phyloP scores from a whole-genome alignment of 2,888 invertebrate species.

The Epirrhoe alternata region DNA sequence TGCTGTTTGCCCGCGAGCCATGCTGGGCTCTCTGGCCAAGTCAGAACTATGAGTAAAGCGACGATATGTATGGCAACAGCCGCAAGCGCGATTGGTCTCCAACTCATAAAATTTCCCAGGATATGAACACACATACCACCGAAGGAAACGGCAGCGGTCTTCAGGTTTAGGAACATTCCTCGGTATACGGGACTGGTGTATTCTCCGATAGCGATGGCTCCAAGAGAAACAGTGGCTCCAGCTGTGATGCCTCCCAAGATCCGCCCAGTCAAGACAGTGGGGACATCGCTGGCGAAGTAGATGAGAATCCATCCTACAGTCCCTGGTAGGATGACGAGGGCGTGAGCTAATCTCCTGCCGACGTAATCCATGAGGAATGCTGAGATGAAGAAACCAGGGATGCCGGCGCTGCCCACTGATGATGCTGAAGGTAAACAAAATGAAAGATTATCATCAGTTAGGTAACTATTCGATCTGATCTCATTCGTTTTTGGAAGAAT shows the following conservation, averaged over 20 bases:
- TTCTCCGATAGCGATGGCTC: conserved; percentile 63
- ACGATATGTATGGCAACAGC: conserved; percentile 46
- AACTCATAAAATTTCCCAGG: conserved; percentile 50
- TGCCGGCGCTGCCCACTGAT: conserved; percentile 50
- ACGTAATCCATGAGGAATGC: conserved; percentile 53
- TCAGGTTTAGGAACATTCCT: conserved; percentile 59
- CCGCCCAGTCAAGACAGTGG: conserved; percentile 53
- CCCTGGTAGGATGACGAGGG: conserved; percentile 70
- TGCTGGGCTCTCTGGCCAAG: conserved; percentile 85
- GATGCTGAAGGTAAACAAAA: conserved; percentile 48
- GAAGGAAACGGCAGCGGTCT: conserved; percentile 52
- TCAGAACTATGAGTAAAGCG: conserved; percentile 58
- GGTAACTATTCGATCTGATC: not conserved
- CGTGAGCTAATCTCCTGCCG: conserved; percentile 52
- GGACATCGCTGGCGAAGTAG: conserved; percentile 57
- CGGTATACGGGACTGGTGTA: conserved; percentile 58
- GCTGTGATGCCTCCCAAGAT: conserved; percentile 66
- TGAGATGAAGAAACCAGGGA: conserved; percentile 56
- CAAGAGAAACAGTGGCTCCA: conserved; percentile 72
- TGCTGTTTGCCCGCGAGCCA: conserved; percentile 76
- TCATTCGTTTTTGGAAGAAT: too few relatives aligned
- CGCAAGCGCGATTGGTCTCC: conserved; percentile 54
- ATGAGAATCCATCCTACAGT: conserved; percentile 78
- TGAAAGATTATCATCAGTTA: not conserved
- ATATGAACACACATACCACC: conserved; percentile 55